These are phyloP conservation scores for Meriones unguiculatus DNA, from an alignment of 2,113 vertebrate genomes.

Conservation along the genomic window DNA sequence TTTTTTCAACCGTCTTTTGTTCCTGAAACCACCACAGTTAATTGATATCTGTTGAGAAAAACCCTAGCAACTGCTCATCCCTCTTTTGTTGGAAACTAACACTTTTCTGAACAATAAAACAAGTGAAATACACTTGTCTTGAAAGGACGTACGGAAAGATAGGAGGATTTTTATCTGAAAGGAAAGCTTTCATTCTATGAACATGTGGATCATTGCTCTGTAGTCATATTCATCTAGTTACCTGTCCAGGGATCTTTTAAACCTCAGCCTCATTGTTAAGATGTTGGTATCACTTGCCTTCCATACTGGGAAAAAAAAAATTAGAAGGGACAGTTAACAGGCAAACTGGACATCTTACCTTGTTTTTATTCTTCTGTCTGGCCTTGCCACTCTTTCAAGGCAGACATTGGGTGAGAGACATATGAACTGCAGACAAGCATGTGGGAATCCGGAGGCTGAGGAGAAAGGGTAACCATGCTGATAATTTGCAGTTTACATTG, in stretches of 20 bases:
- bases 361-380: not conserved
- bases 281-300: not conserved
- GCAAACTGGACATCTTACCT: not conserved
- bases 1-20: not conserved
- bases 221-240: slow-evolving; percentile 64
- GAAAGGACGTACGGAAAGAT: slow-evolving; percentile 36
- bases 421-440: too few relatives aligned
- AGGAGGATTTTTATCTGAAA: slow-evolving; percentile 26
- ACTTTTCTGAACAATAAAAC: slow-evolving; percentile 52
- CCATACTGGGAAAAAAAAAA: not conserved
- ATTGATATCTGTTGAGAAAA: slow-evolving; percentile 32
- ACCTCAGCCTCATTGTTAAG: slow-evolving; percentile 42
- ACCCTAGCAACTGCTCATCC: not conserved
- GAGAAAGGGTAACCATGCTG: not conserved
- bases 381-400: not conserved
- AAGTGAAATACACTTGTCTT: slow-evolving; percentile 26
- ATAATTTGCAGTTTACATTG: slow-evolving; percentile 58
- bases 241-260: slow-evolving; percentile 48
- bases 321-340: not conserved
- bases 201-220: slow-evolving; percentile 4
- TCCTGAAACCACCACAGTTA: not conserved
- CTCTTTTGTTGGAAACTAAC: slow-evolving; percentile 18
- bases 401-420: not conserved
- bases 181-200: slow-evolving; percentile 24
- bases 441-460: not conserved